A percentile compares a stretch with the other conserved stretches of the same genome.
Conservation (phyloP, 2,797 vertebrate species). For the Pachyuromys duprasi region DNA sequence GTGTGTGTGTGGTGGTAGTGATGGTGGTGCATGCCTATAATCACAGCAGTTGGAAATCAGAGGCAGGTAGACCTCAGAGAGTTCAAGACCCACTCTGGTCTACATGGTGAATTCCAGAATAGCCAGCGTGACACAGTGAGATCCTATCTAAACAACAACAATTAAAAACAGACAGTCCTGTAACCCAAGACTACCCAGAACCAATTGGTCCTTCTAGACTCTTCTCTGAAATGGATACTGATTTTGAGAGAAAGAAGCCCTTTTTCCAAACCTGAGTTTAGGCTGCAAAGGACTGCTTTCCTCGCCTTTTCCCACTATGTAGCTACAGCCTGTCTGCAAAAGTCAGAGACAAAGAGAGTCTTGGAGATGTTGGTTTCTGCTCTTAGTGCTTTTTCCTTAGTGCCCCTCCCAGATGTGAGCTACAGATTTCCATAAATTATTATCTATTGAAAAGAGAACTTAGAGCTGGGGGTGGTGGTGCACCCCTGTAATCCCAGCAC, state of each 20-base stretch:
- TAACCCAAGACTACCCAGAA: neutral
- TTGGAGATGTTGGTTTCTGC: neutral
- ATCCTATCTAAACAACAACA: neutral
- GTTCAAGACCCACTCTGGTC: neutral
- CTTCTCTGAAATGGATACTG: neutral
- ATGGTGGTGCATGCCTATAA: neutral
- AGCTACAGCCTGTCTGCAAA: neutral
- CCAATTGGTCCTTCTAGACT: neutral
- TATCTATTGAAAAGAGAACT: neutral
- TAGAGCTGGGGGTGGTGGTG: neutral
- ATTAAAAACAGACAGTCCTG: neutral
- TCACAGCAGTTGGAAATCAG: neutral
- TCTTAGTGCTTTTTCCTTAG: neutral
- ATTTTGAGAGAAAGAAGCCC: neutral
- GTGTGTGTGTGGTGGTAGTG: too few species aligned
- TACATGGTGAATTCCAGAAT: neutral
- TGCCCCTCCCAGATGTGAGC: neutral
- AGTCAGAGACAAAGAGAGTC: neutral
- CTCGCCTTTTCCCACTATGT: neutral
- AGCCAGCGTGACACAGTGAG: neutral
- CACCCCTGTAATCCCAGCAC: too few species aligned
- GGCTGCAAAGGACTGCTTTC: neutral
- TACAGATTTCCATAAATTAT: neutral
- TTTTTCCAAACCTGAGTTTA: conserved; percentile 10
- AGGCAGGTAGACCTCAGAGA: neutral